Base-by-base conservation (phyloP, 2,113 vertebrate genomes). In the Castor canadensis region DNA sequence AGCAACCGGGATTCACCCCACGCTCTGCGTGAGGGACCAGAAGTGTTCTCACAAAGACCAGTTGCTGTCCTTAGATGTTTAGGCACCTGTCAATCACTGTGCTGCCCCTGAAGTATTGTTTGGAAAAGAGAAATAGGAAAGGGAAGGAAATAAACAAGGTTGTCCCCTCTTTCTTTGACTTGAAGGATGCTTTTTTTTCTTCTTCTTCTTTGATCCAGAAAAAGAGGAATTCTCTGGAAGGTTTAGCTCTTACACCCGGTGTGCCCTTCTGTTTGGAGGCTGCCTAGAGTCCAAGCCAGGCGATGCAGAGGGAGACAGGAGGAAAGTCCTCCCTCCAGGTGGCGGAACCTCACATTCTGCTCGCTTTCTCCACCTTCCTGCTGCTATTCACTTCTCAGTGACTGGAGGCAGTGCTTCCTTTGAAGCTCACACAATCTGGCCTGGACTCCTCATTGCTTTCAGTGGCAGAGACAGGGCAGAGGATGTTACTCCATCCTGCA, bases 111-210 rank as follows among this genome's bases (percentile, higher is more conserved):
- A n/a, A 24, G 40, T 6, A 35, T 30, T n/a, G 28, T 58, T 19
- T 52, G 71, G 30, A 54, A 4, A 45, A 0, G 0, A 28, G 22
- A 1, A 26, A 13, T 5, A 1, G 13, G 8, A 9, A 64, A 47
- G 12, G 16, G 1, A 1, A 2, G 32, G 9, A 40, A 32, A 38
- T n/a, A 58, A 15, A 89, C 30, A 90, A 66, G 45, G 19, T 76
- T 49, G 47, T 58, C 35, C 43, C 16, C 38, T 12, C 43, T 43
- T 22, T 89, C 45, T 30, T 35, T 86, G 69, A 64, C 5, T 47
- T 28, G 11, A 40, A 83, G 30, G 26, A 35, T 6, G 24, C 77
- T 9, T 40, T 64, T 81, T n/a, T n/a, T n/a, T n/a, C n/a, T 47
- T 56, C 60, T 47, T 83, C n/a, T 91, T 20, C 32, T 77, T 28